phyloP scores from a whole-genome alignment of 2,888 invertebrate genomes.

The Synanthedon myopaeformis region DNA sequence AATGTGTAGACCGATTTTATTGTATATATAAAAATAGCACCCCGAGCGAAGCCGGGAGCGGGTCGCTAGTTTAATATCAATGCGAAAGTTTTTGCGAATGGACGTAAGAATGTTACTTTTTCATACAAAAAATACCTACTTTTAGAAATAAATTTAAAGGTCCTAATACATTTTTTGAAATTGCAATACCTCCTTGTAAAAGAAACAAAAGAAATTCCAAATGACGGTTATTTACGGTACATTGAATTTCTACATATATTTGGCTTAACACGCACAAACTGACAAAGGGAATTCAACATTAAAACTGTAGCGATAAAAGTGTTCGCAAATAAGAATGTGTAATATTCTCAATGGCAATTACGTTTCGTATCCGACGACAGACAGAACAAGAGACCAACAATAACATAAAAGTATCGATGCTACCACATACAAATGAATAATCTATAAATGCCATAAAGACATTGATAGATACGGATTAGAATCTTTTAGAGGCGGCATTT shows the following conservation, averaged over 20 bases:
- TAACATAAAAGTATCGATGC: slow-evolving; percentile 65
- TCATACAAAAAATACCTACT: no score
- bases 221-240: background rate
- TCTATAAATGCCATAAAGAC: slow-evolving; percentile 66
- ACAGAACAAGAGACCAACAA: slow-evolving; percentile 49
- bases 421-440: slow-evolving; percentile 63
- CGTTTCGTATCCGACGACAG: slow-evolving; percentile 43
- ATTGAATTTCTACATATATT: background rate
- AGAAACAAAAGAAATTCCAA: no score
- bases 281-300: no score
- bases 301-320: background rate
- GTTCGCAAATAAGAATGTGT: slow-evolving; percentile 22
- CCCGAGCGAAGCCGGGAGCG: no score
- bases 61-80: no score
- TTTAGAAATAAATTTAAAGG: no score
- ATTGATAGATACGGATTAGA: slow-evolving; percentile 26
- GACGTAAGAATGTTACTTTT: no score
- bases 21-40: no score
- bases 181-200: no score
- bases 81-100: no score
- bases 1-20: no score
- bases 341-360: slow-evolving; percentile 47
- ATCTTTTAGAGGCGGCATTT: slow-evolving; percentile 23
- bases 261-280: background rate
- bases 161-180: no score